Evolutionary conservation across 1,140 invertebrate species (phyloP), one percentile per base, ranked within the genome.

Genomic region (Nephila pilipes): DNA sequence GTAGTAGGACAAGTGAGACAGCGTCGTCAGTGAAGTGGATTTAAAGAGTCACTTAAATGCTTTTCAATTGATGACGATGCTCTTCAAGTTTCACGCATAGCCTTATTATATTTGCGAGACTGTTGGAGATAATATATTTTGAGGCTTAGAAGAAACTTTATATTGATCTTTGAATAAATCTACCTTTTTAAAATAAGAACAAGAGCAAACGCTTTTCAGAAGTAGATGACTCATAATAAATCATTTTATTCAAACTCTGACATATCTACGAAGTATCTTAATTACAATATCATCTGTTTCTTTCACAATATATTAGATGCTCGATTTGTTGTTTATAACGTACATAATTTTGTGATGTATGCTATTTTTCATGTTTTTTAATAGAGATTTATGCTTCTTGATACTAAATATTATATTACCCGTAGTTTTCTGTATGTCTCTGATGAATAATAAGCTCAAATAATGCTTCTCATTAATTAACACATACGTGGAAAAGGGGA

Each of bases 21-120:
- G 58, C 29, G 16, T 36, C 69, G 29, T 25, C 22, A 65, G 29
- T 6, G 32, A 75, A 75, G 32, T 75, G 32, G 29, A 16, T 75
- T 75, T 75, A 18, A 75, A 75, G 69, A 75, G 69, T 36, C 69
- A 36, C 69, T 75, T 75, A 75, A 75, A 75, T 32, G 69, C 69
- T 18, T 65, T 75, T 25, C 69, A 75, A 25, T 32, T 75, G 69
- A 75, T 75, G 69, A 32, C 69, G 69, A 75, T 32, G 14, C 69
- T 75, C 69, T 75, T 75, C 25, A 75, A 32, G 18, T 75, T 29
- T 75, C 32, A 75, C 18, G 69, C 69, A 32, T 16, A 18, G 10
- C 69, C 29, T 29, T 32, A 75, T 75, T 32, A 29, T 75, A 75
- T 75, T 75, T 75, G 69, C 69, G 32, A 75, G 36, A 75, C 29